Base-by-base conservation (phyloP, 2,797 vertebrate genomes). In the Argya squamiceps region DNA sequence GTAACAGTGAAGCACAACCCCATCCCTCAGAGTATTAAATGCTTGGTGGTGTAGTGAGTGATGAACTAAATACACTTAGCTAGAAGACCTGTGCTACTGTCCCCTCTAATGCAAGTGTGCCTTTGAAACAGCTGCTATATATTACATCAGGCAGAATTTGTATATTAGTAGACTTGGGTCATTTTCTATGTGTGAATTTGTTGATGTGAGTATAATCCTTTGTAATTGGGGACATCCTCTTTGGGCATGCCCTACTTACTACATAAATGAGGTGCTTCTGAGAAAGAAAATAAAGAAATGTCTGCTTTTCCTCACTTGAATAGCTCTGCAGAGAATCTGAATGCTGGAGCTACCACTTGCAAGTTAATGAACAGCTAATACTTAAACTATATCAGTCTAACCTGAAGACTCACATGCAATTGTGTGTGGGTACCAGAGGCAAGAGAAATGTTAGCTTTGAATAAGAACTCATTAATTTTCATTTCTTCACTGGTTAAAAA, bases 171-270 rank as follows among this genome's bases (percentile, higher is more conserved):
- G 70, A 37, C 77, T 55, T 36, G n/a, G 59, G 36, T 68, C 2
- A 24, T 50, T 84, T 92, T 95, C n/a, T 52, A 17, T 69, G n/a
- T 49, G 74, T 44, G 55, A 65, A 70, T 76, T 94, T 85, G 76
- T 88, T 93, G 53, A 69, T 73, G 43, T 11, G 62, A 73, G 50
- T 81, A 81, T 92, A 93, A 90, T 27, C 47, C 18, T 92, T 78
- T 86, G 39, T 84, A 94, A 82, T 46, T 68, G 43, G 36, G 64
- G 76, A 74, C 84, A 88, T 53, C 27, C 43, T 88, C 78, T 86
- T 80, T 83, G 88, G 85, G 82, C 39, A 91, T 91, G 59, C 34
- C 67, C 80, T 95, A 65, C 69, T 95, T 96, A 63, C 55, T 94
- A 5, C 86, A 92, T 90, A 93, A 86, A 88, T 58, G 29, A 93